These are phyloP conservation scores for Tortrix viridana DNA, from an alignment of 2,888 invertebrate genomes.

Conservation along the genomic window DNA sequence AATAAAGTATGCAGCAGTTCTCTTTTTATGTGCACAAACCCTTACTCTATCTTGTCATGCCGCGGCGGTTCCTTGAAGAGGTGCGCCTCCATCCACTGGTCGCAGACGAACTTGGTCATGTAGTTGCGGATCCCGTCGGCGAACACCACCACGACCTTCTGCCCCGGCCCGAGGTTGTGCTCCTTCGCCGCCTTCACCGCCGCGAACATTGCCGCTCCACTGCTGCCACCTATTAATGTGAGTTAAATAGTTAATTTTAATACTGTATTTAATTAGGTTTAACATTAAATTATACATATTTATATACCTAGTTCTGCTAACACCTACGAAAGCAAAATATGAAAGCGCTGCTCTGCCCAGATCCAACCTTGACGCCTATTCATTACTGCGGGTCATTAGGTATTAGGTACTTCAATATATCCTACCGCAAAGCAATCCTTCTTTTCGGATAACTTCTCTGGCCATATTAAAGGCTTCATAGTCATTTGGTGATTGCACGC, in stretches of 20 bases:
- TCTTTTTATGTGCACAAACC: not conserved
- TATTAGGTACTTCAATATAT: not conserved
- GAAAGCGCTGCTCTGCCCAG: no score
- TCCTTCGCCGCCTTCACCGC: constrained; percentile 89
- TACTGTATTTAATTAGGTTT: no score
- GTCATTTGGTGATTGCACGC: constrained; percentile 92
- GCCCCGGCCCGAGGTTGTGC: constrained; percentile 88
- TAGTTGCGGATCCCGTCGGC: constrained; percentile 98
- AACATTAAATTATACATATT: no score
- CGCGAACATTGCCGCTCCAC: constrained; percentile 90
- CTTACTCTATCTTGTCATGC: constrained; percentile 53
- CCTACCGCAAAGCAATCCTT: constrained; percentile 94
- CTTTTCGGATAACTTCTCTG: constrained; percentile 92
- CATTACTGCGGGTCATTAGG: no score
- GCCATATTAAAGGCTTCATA: constrained; percentile 91
- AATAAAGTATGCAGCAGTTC: no score
- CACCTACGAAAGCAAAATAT: no score
- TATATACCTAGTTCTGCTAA: no score
- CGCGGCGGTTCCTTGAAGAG: constrained; percentile 77
- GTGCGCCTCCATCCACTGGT: constrained; percentile 96
- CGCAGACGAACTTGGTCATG: constrained; percentile 96
- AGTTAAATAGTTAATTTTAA: no score
- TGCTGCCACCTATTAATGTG: constrained; percentile 92
- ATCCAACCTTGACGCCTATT: no score
- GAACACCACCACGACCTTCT: constrained; percentile 91